A percentile compares a stretch with the other conserved stretches of the same genome.
Evolutionary conservation across 2,113 vertebrate species (phyloP).

Genomic region (Ranitomeya imitator): DNA sequence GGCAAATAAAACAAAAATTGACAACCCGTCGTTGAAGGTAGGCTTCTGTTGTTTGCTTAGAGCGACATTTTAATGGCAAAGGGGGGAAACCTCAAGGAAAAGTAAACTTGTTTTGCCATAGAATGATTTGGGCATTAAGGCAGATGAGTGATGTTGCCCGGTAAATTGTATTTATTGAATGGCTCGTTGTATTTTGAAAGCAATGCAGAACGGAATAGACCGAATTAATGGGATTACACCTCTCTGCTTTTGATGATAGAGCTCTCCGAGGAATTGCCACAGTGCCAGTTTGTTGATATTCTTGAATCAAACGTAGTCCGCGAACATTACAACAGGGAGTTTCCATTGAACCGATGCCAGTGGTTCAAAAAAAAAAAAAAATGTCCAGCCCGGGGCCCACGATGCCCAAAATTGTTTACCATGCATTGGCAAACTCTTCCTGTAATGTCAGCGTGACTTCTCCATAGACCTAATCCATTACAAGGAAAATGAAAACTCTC

Average conservation of each 20-base stretch:
- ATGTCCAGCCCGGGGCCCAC: neutral
- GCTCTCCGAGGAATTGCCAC: slow-evolving; percentile 60
- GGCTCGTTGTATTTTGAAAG: slow-evolving; percentile 50
- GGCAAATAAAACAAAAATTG: slow-evolving; percentile 4
- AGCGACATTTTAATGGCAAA: slow-evolving; percentile 63
- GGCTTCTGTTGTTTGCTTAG: slow-evolving; percentile 71
- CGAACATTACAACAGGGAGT: slow-evolving; percentile 28
- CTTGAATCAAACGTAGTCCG: slow-evolving; percentile 28
- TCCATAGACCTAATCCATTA: slow-evolving; percentile 25
- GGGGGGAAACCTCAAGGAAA: slow-evolving; percentile 70
- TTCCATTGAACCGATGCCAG: neutral
- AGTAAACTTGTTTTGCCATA: slow-evolving; percentile 69
- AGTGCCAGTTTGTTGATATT: slow-evolving; percentile 21
- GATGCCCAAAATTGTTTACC: neutral
- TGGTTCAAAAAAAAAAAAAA: neutral
- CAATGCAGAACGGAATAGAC: slow-evolving; percentile 49
- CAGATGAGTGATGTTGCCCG: slow-evolving; percentile 51
- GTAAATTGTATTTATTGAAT: slow-evolving; percentile 60
- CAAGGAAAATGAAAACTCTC: neutral
- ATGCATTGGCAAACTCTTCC: neutral
- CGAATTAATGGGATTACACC: slow-evolving; percentile 60
- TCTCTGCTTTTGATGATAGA: slow-evolving; percentile 56
- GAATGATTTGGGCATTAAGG: slow-evolving; percentile 59
- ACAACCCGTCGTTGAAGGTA: slow-evolving; percentile 61
- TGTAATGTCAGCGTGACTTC: slow-evolving; percentile 9